phyloP scores from a whole-genome alignment of 2,797 vertebrate species.

The Stomatorhinus walkeri region DNA sequence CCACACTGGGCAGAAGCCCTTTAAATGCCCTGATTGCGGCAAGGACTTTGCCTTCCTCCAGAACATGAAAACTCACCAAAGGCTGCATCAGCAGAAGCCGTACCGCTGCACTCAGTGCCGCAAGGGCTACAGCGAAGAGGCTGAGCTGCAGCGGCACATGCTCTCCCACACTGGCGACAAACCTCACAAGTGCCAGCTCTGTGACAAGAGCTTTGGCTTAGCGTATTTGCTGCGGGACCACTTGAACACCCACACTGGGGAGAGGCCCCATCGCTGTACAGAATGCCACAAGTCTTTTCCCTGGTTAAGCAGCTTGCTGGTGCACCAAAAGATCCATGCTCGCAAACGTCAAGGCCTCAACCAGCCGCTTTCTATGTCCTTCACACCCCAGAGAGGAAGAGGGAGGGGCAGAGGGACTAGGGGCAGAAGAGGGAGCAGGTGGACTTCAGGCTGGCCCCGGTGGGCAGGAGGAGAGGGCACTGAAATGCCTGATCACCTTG shows the following conservation, averaged over 20 bases:
- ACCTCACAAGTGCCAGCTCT: slow-evolving; percentile 64
- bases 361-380: slow-evolving; percentile 38
- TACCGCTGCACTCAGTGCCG: slow-evolving; percentile 69
- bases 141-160: slow-evolving; percentile 65
- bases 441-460: slow-evolving; percentile 42
- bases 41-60: slow-evolving; percentile 71
- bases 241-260: slow-evolving; percentile 71
- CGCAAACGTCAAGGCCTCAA: slow-evolving; percentile 54
- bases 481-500: slow-evolving; percentile 28
- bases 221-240: slow-evolving; percentile 69
- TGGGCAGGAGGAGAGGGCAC: slow-evolving; percentile 37
- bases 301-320: slow-evolving; percentile 69
- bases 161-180: slow-evolving; percentile 65
- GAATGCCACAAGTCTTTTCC: slow-evolving; percentile 69
- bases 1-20: slow-evolving; percentile 69
- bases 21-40: slow-evolving; percentile 67
- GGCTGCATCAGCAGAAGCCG: slow-evolving; percentile 67
- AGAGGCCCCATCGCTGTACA: slow-evolving; percentile 64
- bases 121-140: slow-evolving; percentile 66
- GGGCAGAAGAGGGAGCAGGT: slow-evolving; percentile 47
- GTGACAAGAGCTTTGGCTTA: slow-evolving; percentile 66
- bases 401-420: slow-evolving; percentile 29
- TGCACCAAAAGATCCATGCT: slow-evolving; percentile 69
- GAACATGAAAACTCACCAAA: slow-evolving; percentile 70
- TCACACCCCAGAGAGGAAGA: slow-evolving; percentile 32